Percentiles rank a stretch among this genome's conserved stretches.
These are phyloP conservation scores for Drosophila infuscata DNA, from an alignment of 2,888 invertebrate genomes.

Conservation along the genomic window DNA sequence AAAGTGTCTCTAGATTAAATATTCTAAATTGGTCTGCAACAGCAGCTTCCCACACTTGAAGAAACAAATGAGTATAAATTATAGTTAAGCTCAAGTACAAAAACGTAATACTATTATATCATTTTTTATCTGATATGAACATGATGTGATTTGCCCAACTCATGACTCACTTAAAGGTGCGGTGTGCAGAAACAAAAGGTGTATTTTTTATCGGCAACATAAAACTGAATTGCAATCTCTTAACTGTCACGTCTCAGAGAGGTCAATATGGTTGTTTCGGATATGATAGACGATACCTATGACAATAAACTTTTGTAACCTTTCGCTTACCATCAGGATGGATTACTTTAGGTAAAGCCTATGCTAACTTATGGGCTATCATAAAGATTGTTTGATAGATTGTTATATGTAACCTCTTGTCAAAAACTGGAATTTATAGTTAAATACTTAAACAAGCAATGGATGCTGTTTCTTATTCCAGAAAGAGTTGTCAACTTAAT, in stretches of 20 bases:
- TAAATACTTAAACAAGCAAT: not conserved
- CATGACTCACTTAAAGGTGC: slow-evolving; percentile 34
- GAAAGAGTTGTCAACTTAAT: not conserved
- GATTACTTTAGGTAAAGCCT: not conserved
- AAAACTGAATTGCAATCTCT: slow-evolving; percentile 25
- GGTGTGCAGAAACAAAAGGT: slow-evolving; percentile 9
- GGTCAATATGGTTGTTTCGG: slow-evolving; percentile 26
- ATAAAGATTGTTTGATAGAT: not conserved
- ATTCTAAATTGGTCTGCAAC: slow-evolving; percentile 20
- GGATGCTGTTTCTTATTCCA: not conserved
- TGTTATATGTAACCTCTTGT: not conserved
- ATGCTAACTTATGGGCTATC: not conserved
- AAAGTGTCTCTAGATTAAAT: not conserved
- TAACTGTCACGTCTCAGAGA: slow-evolving; percentile 29
- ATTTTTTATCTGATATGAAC: slow-evolving; percentile 16
- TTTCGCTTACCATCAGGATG: not conserved
- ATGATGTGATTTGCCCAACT: not conserved
- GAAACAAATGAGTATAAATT: slow-evolving; percentile 6
- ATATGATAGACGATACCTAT: slow-evolving; percentile 6
- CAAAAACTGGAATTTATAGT: not conserved
- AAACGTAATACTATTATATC: slow-evolving; percentile 21
- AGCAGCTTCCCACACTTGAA: slow-evolving; percentile 39
- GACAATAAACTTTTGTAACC: not conserved
- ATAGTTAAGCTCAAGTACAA: slow-evolving; percentile 24
- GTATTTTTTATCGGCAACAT: slow-evolving; percentile 19